Conservation (phyloP, 2,797 vertebrate genomes). For the Rhinophrynus dorsalis region DNA sequence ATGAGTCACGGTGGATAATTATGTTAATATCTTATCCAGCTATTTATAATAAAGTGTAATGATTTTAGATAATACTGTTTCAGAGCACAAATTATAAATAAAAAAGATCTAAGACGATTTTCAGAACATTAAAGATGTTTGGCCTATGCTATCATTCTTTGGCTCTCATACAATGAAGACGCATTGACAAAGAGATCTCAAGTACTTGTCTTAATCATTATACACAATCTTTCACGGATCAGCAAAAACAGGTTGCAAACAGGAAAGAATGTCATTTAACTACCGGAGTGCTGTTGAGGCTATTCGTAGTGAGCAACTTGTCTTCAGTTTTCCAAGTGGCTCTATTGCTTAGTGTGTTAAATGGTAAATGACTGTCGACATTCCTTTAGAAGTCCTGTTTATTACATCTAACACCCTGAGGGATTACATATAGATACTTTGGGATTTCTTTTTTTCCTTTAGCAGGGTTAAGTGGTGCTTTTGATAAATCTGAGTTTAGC, state of each 20-base stretch:
- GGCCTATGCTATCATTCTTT: not conserved
- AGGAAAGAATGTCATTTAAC: not conserved
- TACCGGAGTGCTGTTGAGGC: too few relatives aligned
- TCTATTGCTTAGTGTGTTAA: not conserved
- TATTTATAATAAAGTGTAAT: not conserved
- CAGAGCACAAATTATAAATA: not conserved
- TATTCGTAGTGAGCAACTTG: not conserved
- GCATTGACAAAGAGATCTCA: constrained; percentile 4
- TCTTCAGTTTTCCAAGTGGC: not conserved
- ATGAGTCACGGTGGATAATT: too few relatives aligned
- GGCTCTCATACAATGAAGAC: not conserved
- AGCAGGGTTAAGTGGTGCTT: too few relatives aligned
- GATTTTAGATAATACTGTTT: not conserved
- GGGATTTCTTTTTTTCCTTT: not conserved
- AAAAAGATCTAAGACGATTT: not conserved
- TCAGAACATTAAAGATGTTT: not conserved
- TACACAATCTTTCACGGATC: not conserved
- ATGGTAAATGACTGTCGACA: constrained; percentile 4
- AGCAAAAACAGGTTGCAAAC: not conserved
- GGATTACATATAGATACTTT: constrained; percentile 5
- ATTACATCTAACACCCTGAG: constrained; percentile 4
- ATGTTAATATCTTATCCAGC: not conserved
- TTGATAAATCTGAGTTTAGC: constrained; percentile 12
- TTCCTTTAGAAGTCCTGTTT: not conserved
- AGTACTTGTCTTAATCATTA: not conserved